Conservation (phyloP, 2,113 vertebrate genomes). For the Ageneiosus marmoratus region DNA sequence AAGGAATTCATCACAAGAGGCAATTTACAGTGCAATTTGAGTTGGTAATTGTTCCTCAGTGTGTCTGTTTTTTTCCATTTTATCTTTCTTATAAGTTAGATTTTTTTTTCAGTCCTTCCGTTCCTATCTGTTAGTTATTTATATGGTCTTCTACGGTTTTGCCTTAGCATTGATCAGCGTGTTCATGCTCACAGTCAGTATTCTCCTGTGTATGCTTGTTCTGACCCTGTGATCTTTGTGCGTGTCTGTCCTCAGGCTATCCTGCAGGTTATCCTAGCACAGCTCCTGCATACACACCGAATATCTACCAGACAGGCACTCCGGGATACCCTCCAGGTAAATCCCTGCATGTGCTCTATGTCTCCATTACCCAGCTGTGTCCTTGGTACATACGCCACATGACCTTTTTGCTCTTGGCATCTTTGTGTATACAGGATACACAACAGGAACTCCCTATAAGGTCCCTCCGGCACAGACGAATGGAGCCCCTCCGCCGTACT, state of each 20-base stretch:
- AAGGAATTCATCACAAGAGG: slow-evolving; percentile 9
- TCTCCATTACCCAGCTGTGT: not conserved
- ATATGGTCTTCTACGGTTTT: not conserved
- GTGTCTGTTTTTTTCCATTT: not conserved
- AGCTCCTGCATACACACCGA: slow-evolving; percentile 82
- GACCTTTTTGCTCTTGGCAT: slow-evolving; percentile 8
- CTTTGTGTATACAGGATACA: slow-evolving; percentile 81
- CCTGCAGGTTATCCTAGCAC: slow-evolving; percentile 81
- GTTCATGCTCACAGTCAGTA: too few species aligned
- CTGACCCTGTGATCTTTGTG: not conserved
- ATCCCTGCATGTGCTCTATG: not conserved
- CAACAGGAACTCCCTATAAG: slow-evolving; percentile 95
- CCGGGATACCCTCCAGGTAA: slow-evolving; percentile 85
- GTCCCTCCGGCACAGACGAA: slow-evolving; percentile 95
- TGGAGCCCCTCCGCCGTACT: slow-evolving; percentile 94
- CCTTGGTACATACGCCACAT: too few species aligned
- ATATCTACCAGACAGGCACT: slow-evolving; percentile 81
- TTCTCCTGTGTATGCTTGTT: not conserved
- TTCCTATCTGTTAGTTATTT: not conserved
- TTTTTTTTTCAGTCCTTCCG: not conserved
- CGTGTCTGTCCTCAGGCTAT: slow-evolving; percentile 73
- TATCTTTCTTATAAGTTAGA: not conserved
- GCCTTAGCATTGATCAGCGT: not conserved
- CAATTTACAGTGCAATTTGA: not conserved
- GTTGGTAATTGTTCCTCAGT: not conserved